Conservation (phyloP, 2,113 vertebrate genomes). For the Rhinoderma darwinii region DNA sequence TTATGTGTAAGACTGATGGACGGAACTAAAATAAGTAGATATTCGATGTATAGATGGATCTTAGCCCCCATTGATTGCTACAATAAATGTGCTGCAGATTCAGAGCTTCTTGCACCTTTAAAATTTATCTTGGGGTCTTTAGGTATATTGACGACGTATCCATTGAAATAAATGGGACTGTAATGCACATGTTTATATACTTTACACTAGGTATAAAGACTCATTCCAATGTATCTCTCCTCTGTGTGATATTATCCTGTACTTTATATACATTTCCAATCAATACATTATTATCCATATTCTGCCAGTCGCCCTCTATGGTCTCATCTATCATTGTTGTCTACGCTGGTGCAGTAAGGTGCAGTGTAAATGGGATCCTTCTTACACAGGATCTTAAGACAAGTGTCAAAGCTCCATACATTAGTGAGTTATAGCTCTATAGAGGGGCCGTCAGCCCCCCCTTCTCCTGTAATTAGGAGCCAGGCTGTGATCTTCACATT, state of each 20-base stretch:
- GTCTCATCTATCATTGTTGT: constrained; percentile 9
- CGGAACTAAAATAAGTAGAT: no score
- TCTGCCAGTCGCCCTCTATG: background rate
- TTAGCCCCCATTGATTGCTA: no score
- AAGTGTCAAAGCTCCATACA: constrained; percentile 16
- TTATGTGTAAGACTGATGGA: no score
- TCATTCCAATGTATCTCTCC: background rate
- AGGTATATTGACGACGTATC: background rate
- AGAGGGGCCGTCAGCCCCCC: background rate
- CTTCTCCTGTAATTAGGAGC: constrained; percentile 38
- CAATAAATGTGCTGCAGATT: no score
- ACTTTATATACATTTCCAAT: constrained; percentile 18
- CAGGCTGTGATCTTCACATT: constrained; percentile 42
- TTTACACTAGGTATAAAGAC: background rate
- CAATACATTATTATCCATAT: constrained; percentile 13
- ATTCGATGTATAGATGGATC: no score
- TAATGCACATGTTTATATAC: background rate
- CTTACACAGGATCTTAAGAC: background rate
- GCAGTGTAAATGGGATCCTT: constrained; percentile 10
- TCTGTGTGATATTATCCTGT: no score
- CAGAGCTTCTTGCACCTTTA: no score
- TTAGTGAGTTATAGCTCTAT: constrained; percentile 38
- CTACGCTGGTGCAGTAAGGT: constrained; percentile 1
- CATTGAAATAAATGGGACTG: background rate
- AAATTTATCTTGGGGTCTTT: no score